A percentile compares a stretch with the other conserved stretches of the same genome.
Conservation (phyloP, 2,797 vertebrate species). For the Threskiornis aethiopicus region DNA sequence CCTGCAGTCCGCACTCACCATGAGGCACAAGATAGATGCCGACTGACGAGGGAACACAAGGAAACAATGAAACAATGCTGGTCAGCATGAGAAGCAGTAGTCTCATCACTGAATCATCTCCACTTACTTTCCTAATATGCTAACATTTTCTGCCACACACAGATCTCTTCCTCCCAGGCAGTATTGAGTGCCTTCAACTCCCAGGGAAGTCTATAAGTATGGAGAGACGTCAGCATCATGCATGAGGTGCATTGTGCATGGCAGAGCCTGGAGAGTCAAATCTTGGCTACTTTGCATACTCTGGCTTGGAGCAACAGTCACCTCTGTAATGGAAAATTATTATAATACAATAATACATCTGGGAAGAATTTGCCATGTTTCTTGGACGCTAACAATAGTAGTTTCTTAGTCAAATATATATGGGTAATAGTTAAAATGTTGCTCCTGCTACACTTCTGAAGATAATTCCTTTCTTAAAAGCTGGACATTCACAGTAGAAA, state of each 20-base stretch:
- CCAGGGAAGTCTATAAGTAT: slow-evolving; percentile 28
- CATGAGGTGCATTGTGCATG: slow-evolving; percentile 46
- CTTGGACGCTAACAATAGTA: slow-evolving; percentile 20
- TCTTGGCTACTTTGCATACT: slow-evolving; percentile 27
- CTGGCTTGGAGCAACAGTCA: slow-evolving; percentile 49
- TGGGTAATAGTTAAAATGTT: slow-evolving; percentile 3
- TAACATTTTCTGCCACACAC: slow-evolving; percentile 65
- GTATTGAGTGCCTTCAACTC: slow-evolving; percentile 35
- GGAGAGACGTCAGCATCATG: slow-evolving; percentile 35
- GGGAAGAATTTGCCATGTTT: slow-evolving; percentile 55
- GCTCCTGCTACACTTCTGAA: neutral
- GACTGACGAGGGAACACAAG: neutral
- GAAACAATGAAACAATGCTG: slow-evolving; percentile 57
- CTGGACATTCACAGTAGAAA: neutral
- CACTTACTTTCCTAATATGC: slow-evolving; percentile 61
- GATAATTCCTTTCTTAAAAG: neutral
- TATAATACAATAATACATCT: slow-evolving; percentile 59
- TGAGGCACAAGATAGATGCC: neutral
- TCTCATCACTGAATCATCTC: slow-evolving; percentile 60
- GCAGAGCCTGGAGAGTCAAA: slow-evolving; percentile 38
- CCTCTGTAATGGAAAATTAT: slow-evolving; percentile 67
- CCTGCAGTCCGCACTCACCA: neutral
- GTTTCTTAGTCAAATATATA: slow-evolving; percentile 14
- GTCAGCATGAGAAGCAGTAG: slow-evolving; percentile 47
- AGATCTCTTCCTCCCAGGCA: slow-evolving; percentile 51